Evolutionary conservation across 2,113 vertebrate genomes (phyloP).

Genomic region (Gopherus flavomarginatus): DNA sequence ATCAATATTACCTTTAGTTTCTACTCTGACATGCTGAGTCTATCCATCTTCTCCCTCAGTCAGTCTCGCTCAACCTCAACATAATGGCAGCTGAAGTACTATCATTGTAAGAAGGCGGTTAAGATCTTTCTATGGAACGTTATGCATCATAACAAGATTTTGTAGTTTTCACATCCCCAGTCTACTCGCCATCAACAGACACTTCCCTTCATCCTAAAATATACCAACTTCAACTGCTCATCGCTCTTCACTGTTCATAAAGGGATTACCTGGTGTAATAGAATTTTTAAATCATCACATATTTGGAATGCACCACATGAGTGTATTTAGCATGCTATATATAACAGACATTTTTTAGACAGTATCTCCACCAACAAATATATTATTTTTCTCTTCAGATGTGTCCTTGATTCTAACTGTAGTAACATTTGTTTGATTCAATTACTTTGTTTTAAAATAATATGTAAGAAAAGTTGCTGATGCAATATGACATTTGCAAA

Average conservation of each 20-base stretch:
- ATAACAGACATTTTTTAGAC: not conserved
- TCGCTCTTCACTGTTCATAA: not conserved
- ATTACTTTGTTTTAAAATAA: conserved; percentile 60
- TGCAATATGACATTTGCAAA: conserved; percentile 47
- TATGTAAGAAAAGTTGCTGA: conserved; percentile 39
- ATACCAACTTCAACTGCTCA: not conserved
- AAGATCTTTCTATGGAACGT: not conserved
- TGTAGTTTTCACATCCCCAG: not conserved
- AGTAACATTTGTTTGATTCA: conserved; percentile 23
- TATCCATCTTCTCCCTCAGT: not conserved
- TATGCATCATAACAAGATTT: not conserved
- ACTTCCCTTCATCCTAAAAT: not conserved
- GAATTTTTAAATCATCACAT: not conserved
- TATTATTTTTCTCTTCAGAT: not conserved
- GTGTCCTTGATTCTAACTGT: not conserved
- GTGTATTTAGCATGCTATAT: not conserved
- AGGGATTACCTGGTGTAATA: not conserved
- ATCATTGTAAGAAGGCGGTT: not conserved
- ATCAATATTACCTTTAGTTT: not conserved
- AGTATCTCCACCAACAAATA: not conserved
- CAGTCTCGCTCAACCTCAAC: not conserved
- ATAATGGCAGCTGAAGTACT: not conserved
- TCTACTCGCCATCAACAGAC: not conserved
- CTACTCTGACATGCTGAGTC: not conserved
- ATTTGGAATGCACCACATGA: not conserved